phyloP scores from a whole-genome alignment of 2,113 vertebrate species.

The Loxodonta africana region DNA sequence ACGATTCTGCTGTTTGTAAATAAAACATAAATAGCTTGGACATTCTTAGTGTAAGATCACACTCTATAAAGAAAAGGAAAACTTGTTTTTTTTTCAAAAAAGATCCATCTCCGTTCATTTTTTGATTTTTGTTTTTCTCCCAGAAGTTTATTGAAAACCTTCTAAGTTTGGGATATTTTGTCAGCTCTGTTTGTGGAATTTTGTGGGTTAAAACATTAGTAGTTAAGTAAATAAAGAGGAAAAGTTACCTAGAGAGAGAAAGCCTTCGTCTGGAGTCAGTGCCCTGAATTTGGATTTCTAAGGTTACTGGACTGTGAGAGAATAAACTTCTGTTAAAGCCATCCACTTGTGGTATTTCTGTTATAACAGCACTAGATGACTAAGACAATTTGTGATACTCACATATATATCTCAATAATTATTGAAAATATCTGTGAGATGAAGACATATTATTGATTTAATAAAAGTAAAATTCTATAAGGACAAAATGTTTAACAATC shows the following conservation, averaged over 20 bases:
- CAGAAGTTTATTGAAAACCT: background rate
- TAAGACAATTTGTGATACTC: background rate
- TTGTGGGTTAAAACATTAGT: background rate
- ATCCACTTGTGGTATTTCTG: too few relatives aligned
- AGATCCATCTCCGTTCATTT: background rate
- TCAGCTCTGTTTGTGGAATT: background rate
- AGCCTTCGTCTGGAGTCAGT: too few relatives aligned
- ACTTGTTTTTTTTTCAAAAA: background rate
- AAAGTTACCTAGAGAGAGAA: background rate
- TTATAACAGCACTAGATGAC: too few relatives aligned
- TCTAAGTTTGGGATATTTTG: background rate
- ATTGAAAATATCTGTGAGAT: background rate
- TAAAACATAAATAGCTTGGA: constrained; percentile 26
- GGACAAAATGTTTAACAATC: background rate
- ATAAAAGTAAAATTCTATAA: background rate
- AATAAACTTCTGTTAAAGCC: too few relatives aligned
- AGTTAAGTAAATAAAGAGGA: background rate
- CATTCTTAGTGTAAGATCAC: background rate
- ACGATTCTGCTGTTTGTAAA: background rate
- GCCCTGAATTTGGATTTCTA: too few relatives aligned
- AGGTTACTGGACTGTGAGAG: too few relatives aligned
- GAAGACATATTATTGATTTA: background rate
- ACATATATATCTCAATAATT: background rate
- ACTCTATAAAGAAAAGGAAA: background rate
- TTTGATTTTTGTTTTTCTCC: background rate